These are phyloP conservation scores for Carabus problematicus DNA, from an alignment of 2,888 invertebrate species.

Conservation along the genomic window DNA sequence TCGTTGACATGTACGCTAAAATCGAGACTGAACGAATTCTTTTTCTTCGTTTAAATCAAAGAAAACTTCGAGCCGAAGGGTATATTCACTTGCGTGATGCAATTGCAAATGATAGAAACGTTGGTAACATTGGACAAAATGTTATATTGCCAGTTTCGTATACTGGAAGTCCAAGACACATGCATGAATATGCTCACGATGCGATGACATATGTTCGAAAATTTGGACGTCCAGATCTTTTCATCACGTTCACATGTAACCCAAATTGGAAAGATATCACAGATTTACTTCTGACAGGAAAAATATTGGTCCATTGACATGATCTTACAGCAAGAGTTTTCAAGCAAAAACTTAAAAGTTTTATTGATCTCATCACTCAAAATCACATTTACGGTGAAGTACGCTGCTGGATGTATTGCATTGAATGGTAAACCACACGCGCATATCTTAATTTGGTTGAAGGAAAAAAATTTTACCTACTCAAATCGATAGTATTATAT, in stretches of 20 bases:
- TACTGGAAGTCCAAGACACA: conserved; percentile 49
- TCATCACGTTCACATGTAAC: conserved; percentile 50
- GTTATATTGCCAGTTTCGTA: conserved; percentile 46
- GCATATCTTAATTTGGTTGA: conserved; percentile 51
- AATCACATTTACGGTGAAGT: conserved; percentile 47
- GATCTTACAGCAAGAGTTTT: conserved; percentile 49
- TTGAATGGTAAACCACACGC: conserved; percentile 53
- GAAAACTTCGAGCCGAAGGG: neutral
- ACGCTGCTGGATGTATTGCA: conserved; percentile 50
- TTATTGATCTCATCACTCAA: conserved; percentile 47
- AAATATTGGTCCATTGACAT: conserved; percentile 45
- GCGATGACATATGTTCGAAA: conserved; percentile 52
- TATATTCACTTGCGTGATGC: neutral
- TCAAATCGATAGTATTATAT: conserved; percentile 52
- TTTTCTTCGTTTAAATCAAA: too few relatives aligned
- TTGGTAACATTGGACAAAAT: conserved; percentile 33
- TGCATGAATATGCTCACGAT: conserved; percentile 51
- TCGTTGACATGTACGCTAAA: conserved; percentile 50
- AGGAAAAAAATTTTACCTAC: conserved; percentile 49
- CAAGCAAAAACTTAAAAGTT: conserved; percentile 47
- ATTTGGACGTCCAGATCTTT: conserved; percentile 52
- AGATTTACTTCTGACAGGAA: conserved; percentile 32
- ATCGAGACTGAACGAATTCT: conserved; percentile 47
- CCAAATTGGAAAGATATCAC: conserved; percentile 49
- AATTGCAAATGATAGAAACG: conserved; percentile 4